A percentile compares a stretch with the other conserved stretches of the same genome.
Conservation (phyloP, 2,113 vertebrate genomes). For the Stigmatopora argus region DNA sequence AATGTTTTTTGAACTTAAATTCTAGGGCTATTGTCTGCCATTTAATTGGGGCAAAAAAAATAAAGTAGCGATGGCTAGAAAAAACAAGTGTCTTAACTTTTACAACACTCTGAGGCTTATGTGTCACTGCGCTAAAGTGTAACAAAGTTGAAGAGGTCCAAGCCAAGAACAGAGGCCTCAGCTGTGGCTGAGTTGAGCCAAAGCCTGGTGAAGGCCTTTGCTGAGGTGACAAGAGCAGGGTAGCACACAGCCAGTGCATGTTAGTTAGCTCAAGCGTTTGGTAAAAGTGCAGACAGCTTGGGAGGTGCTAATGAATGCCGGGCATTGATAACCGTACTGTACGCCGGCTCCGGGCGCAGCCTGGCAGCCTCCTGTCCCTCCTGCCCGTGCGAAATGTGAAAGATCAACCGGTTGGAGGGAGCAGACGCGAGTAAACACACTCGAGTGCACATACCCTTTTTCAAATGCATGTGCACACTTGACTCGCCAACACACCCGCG, state of each 20-base stretch:
- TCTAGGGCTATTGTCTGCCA: background rate
- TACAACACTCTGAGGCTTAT: background rate
- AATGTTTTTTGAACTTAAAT: background rate
- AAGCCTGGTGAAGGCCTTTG: constrained; percentile 63
- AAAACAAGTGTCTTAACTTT: constrained; percentile 3
- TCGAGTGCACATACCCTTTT: constrained; percentile 23
- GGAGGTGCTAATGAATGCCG: constrained; percentile 77
- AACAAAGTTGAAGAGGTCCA: constrained; percentile 62
- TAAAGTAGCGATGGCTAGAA: background rate
- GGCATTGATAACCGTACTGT: constrained; percentile 70
- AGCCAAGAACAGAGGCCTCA: constrained; percentile 66
- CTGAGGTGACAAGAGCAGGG: constrained; percentile 66
- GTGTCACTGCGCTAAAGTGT: constrained; percentile 26
- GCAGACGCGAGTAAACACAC: constrained; percentile 68
- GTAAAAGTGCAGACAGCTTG: constrained; percentile 75
- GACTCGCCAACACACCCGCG: constrained; percentile 18
- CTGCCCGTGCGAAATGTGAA: constrained; percentile 72
- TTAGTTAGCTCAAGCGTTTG: constrained; percentile 67
- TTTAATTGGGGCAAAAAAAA: background rate
- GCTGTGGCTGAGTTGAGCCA: constrained; percentile 63
- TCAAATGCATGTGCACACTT: constrained; percentile 15
- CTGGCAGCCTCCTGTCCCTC: constrained; percentile 72
- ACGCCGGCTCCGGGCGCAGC: constrained; percentile 67
- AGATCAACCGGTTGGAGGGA: constrained; percentile 75
- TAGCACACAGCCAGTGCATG: constrained; percentile 64